Conservation (phyloP, 2,113 vertebrate genomes). For the Pseudopipra pipra region DNA sequence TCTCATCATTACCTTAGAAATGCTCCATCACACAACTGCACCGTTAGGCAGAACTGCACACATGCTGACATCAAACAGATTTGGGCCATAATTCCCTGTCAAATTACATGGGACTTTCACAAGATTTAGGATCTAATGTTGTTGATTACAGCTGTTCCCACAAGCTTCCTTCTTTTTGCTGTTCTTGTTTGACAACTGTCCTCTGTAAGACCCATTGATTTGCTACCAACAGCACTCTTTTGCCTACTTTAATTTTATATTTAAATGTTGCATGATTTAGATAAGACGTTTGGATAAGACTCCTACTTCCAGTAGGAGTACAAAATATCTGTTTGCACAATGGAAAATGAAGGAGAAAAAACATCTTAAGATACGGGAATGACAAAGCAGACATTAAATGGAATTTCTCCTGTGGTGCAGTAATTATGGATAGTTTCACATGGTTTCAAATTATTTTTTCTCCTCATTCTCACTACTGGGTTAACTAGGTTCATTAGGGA, state of each 20-base stretch:
- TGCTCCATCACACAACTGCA: background rate
- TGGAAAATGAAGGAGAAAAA: background rate
- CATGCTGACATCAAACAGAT: background rate
- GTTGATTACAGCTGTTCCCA: background rate
- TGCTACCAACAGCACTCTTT: background rate
- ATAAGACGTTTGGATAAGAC: background rate
- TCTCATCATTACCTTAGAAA: background rate
- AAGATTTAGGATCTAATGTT: background rate
- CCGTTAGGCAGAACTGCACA: background rate
- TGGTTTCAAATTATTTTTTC: slow-evolving; percentile 25
- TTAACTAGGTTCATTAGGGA: slow-evolving; percentile 29
- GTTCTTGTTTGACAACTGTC: background rate
- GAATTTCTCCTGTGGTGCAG: background rate
- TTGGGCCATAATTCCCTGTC: background rate
- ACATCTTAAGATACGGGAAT: background rate
- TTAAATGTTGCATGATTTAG: background rate
- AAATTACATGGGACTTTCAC: background rate
- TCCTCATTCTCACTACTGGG: background rate
- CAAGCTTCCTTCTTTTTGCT: background rate
- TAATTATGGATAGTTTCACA: slow-evolving; percentile 20
- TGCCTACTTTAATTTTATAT: background rate
- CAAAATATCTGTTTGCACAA: background rate
- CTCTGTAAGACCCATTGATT: background rate
- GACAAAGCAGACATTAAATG: slow-evolving; percentile 9
- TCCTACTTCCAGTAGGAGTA: background rate